Base-by-base conservation (phyloP, 2,113 vertebrate genomes). In the Anoplopoma fimbria region DNA sequence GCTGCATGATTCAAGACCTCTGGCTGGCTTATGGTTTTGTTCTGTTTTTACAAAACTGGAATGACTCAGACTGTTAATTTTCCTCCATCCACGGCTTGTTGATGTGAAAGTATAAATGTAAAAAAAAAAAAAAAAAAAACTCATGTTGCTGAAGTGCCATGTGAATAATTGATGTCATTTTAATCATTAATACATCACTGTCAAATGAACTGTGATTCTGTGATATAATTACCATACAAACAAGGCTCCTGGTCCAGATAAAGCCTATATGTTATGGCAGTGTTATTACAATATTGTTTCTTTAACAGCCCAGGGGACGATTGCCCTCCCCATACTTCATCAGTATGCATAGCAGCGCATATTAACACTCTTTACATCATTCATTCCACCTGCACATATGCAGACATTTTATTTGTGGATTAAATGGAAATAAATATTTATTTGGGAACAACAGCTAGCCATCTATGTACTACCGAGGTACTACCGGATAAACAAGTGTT, bases 1-100 rank as follows among this genome's bases (percentile, higher is more conserved):
- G 67, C 72, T 83, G 87, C 83, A 87, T 87, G 89, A 87, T 63
- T 86, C 83, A 57, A 69, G 69, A 82, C 82, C 67, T 68, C n/a
- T 58, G 81, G 70, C 86, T 53, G 31, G 65, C 57, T 55, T 55
- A 23, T 55, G 4, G 51, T 58, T 49, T 9, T 15, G 71, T 72
- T 75, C 1, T 9, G 49, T 0, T 55, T 58, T 69, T 62, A 73
- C 25, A 81, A 51, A 77, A 85, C 70, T 71, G 82, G 53, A 34
- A 58, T 3, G 53, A 85, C 64, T 49, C 12, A 67, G 70, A 67
- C 63, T 19, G n/a, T 70, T 68, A 6, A 42, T 65, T 83, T 51
- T 38, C 63, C 47, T 74, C 61, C 75, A 73, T 77, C 42, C 17
- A 63, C n/a, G 25, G 68, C 69, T 64, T 83, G 80, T 67, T 68